These are phyloP conservation scores for Pterostichus madidus DNA, from an alignment of 2,888 invertebrate genomes.

Conservation along the genomic window DNA sequence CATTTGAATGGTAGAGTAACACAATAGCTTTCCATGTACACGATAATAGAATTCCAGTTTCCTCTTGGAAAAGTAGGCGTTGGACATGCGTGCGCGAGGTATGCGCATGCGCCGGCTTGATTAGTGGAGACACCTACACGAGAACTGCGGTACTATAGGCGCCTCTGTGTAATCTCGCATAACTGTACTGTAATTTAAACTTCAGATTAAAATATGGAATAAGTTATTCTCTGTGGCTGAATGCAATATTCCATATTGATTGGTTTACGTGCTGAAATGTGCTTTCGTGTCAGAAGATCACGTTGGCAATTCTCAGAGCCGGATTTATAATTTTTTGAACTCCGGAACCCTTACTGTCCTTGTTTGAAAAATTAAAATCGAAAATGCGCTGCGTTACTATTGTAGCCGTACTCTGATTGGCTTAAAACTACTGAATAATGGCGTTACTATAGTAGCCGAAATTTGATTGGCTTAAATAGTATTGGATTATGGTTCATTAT, in stretches of 20 bases:
- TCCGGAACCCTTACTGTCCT: too few relatives aligned
- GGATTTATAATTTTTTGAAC: too few relatives aligned
- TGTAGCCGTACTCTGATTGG: too few relatives aligned
- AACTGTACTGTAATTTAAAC: constrained; percentile 56
- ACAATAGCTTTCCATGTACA: constrained; percentile 36
- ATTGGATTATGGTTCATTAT: too few relatives aligned
- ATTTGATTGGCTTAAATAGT: too few relatives aligned
- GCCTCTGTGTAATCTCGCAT: constrained; percentile 26
- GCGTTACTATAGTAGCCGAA: too few relatives aligned
- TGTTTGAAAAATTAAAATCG: too few relatives aligned
- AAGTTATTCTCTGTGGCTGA: constrained; percentile 48
- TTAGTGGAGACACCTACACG: constrained; percentile 45
- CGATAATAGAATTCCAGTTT: constrained; percentile 35
- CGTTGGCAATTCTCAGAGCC: neutral
- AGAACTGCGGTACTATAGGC: neutral
- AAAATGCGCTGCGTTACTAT: too few relatives aligned
- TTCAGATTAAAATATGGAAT: constrained; percentile 58
- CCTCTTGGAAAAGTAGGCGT: constrained; percentile 50
- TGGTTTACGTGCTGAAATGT: constrained; percentile 58
- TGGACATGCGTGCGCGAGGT: neutral
- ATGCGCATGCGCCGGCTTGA: constrained; percentile 27
- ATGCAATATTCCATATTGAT: constrained; percentile 56
- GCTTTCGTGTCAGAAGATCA: neutral
- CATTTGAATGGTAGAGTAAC: constrained; percentile 18
- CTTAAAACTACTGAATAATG: too few relatives aligned